Evolutionary conservation across 2,888 invertebrate species (phyloP), one percentile per base, ranked within the genome.

Genomic region (Julus scandinavius): DNA sequence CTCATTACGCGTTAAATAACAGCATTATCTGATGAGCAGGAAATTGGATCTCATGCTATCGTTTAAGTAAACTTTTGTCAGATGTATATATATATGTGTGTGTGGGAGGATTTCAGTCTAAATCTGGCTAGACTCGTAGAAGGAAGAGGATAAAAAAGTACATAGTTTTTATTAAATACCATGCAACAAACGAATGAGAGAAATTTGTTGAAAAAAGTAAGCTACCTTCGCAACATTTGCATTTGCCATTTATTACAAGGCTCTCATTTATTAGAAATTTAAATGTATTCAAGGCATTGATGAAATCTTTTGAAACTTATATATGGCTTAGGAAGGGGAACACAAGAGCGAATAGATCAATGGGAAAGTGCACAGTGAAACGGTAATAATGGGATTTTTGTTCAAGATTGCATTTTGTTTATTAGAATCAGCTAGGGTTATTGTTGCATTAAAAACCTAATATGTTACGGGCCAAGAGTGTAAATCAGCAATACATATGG

Each of bases 211-310:
- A 50, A 45, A 85, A 49, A 50, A 40, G 85, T 85, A 85, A 45
- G 45, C 45, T 29, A 85, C 85, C n/a, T 85, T 29, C 40, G 41
- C 41, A 85, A 29, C 72, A 72, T 72, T 72, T 85, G 50, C 49
- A 50, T 85, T 49, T 41, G 49, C 49, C 20, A 85, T 85, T 85
- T 85, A 85, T 85, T 85, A n/a, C 49, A 9, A 38, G 40, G 41
- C 85, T 85, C n/a, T 38, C 41, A 49, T 85, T 49, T 85, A 50
- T 50, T 85, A 50, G 20, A 85, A 85, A 85, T 49, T 45, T 85
- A 49, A 49, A 45, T 49, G 85, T 41, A 11, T 41, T 41, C 15
- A 41, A 50, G 41, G 29, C 41, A 11, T 20, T 41, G n/a, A n/a
- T 84, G n/a, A 41, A 29, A 45, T 85, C 45, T 29, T 29, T 85